These are phyloP conservation scores for Tretioscincus oriximinensis DNA, from an alignment of 2,113 vertebrate genomes.

Conservation along the genomic window DNA sequence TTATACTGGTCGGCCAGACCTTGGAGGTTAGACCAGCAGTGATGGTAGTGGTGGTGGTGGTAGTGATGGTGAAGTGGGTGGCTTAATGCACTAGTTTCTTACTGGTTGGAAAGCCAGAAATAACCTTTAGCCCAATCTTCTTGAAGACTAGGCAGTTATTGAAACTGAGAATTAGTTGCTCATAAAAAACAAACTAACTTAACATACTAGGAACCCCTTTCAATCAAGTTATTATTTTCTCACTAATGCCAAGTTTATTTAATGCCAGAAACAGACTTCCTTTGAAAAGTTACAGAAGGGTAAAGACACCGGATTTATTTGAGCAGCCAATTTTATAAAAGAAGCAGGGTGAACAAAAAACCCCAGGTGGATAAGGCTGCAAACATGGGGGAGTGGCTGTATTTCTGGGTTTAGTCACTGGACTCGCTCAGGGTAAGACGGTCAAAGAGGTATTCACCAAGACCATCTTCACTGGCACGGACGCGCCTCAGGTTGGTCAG, in stretches of 20 bases:
- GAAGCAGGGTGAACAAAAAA: neutral
- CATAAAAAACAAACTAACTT: neutral
- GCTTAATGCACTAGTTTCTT: too few relatives aligned
- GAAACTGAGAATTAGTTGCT: neutral
- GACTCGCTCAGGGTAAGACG: constrained; percentile 59
- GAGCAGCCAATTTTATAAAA: neutral
- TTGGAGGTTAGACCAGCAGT: too few relatives aligned
- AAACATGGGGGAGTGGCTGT: neutral
- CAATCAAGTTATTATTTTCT: too few relatives aligned
- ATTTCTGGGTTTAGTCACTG: neutral
- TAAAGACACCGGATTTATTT: neutral
- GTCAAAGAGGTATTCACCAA: constrained; percentile 71
- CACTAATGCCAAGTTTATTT: constrained; percentile 41
- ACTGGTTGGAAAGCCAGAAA: too few relatives aligned
- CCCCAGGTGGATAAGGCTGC: neutral
- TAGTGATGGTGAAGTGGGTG: too few relatives aligned
- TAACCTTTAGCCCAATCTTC: neutral
- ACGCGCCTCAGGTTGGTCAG: constrained; percentile 58
- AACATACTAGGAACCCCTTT: too few relatives aligned
- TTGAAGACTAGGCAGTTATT: neutral
- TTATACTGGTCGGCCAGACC: too few relatives aligned
- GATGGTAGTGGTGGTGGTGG: too few relatives aligned
- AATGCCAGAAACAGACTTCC: constrained; percentile 28
- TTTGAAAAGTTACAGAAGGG: neutral
- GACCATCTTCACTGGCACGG: constrained; percentile 33